A percentile compares a stretch with the other conserved stretches of the same genome.
Evolutionary conservation across 2,888 invertebrate genomes (phyloP).

Genomic region (Sussaba pulchella): DNA sequence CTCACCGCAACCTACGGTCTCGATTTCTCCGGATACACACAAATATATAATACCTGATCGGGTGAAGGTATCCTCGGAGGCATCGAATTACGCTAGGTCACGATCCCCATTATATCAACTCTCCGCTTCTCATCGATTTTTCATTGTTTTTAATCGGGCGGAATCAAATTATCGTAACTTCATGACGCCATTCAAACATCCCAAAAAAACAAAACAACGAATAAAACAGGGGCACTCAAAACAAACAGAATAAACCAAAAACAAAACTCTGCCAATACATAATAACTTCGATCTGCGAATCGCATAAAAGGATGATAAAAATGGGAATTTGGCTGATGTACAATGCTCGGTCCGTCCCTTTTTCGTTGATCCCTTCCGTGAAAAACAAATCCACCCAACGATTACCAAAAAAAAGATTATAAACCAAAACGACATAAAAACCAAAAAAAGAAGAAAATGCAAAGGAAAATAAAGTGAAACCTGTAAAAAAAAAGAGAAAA

Average conservation of each 20-base stretch:
- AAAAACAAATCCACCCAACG: conserved; percentile 47
- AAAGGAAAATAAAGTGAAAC: conserved; percentile 37
- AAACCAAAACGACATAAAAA: conserved; percentile 16
- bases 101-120: conserved; percentile 75
- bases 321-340: background rate
- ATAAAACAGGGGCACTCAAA: no score
- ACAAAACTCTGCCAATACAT: background rate
- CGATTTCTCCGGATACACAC: conserved; percentile 52
- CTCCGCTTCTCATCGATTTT: conserved; percentile 36
- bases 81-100: conserved; percentile 76
- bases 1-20: conserved; percentile 41
- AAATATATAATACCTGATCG: conserved; percentile 59
- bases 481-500: no score
- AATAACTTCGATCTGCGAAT: conserved; percentile 30
- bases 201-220: no score
- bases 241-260: no score
- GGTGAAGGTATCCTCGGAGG: conserved; percentile 68
- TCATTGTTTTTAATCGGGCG: conserved; percentile 65
- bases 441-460: conserved; percentile 9
- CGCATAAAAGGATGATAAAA: background rate
- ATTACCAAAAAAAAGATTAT: conserved; percentile 31
- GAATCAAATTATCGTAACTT: conserved; percentile 74
- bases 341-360: background rate
- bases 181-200: conserved; percentile 60
- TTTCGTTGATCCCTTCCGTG: conserved; percentile 41